Evolutionary conservation across 1,140 invertebrate genomes (phyloP).

Genomic region (Sycobia sp.): DNA sequence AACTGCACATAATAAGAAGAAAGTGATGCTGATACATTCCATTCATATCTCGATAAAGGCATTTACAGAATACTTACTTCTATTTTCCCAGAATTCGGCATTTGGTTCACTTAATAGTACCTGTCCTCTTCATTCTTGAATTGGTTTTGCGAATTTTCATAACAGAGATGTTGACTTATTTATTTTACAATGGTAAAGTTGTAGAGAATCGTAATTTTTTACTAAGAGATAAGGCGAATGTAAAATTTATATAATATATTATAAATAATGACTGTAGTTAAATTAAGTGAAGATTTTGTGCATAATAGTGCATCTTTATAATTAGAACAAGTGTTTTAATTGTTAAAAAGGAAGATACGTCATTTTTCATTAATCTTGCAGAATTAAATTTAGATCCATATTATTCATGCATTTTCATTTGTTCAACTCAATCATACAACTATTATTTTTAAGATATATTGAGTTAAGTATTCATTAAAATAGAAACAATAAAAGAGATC

Average conservation of each 20-base stretch:
- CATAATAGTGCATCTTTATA: conserved; percentile 27
- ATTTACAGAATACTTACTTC: conserved; percentile 22
- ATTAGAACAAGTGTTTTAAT: conserved; percentile 14
- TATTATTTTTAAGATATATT: not conserved
- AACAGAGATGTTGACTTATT: conserved; percentile 24
- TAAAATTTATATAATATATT: conserved; percentile 36
- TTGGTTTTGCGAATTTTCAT: conserved; percentile 30
- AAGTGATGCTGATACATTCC: conserved; percentile 30
- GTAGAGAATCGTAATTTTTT: conserved; percentile 35
- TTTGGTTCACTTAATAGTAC: conserved; percentile 20
- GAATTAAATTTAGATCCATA: conserved; percentile 26
- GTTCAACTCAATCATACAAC: conserved; percentile 2
- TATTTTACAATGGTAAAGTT: conserved; percentile 32
- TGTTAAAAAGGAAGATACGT: conserved; percentile 19
- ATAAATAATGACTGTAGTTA: conserved; percentile 28
- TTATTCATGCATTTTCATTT: not conserved
- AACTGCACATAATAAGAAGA: conserved; percentile 5
- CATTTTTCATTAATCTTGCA: conserved; percentile 16
- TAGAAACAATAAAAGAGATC: no score
- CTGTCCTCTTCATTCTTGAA: conserved; percentile 24
- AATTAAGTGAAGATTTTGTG: conserved; percentile 24
- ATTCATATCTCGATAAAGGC: conserved; percentile 12
- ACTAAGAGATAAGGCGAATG: conserved; percentile 33
- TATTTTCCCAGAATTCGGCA: conserved; percentile 25
- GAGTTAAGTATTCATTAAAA: no score